These are phyloP conservation scores for Hermaeophaga mercurialis DNA, from an alignment of 2,888 invertebrate species.

Conservation along the genomic window DNA sequence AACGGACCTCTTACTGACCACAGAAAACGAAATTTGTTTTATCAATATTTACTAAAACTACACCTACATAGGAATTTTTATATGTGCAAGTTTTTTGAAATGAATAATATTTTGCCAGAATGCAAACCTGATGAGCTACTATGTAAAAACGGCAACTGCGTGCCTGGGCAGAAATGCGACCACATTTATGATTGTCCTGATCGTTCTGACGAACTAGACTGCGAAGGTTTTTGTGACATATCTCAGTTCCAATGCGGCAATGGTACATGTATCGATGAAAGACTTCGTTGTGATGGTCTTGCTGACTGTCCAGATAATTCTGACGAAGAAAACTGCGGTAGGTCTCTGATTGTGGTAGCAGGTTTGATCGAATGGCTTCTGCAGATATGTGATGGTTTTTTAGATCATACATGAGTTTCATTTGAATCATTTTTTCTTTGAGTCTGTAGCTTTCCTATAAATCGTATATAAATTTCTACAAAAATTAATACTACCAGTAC, in stretches of 20 bases:
- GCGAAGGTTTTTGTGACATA: conserved; percentile 35
- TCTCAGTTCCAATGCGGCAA: conserved; percentile 49
- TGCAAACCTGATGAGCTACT: conserved; percentile 61
- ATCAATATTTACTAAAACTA: no score
- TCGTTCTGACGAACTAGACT: conserved; percentile 76
- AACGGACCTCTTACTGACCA: no score
- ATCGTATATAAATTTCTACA: no score
- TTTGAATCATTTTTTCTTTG: no score
- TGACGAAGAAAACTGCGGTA: conserved; percentile 64
- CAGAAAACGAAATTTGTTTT: no score
- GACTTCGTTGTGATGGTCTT: conserved; percentile 58
- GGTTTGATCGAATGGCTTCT: background rate
- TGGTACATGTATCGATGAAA: conserved; percentile 59
- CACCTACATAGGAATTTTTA: no score
- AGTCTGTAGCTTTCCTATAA: no score
- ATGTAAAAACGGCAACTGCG: conserved; percentile 61
- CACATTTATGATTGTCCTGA: conserved; percentile 76
- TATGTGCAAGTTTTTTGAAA: no score
- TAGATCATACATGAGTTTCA: no score
- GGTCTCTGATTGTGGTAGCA: conserved; percentile 19
- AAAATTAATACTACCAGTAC: no score
- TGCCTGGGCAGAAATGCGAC: conserved; percentile 55
- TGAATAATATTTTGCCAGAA: no score
- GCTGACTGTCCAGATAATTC: conserved; percentile 65
- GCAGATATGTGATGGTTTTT: background rate